These are phyloP conservation scores for Syngnathoides biaculeatus DNA, from an alignment of 2,113 vertebrate species.

Conservation along the genomic window DNA sequence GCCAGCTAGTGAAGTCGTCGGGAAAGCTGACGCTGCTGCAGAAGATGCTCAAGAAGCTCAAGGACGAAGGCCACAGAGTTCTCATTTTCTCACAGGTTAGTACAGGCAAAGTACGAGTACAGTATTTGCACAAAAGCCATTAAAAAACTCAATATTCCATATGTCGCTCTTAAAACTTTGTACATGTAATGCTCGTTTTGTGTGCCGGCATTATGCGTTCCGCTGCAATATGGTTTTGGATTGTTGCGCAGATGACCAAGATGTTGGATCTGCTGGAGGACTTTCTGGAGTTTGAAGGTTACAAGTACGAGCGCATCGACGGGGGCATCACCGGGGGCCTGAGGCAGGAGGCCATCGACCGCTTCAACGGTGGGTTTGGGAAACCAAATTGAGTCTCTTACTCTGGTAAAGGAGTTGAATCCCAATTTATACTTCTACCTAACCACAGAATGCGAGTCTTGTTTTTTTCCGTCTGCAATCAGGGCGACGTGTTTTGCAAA, in stretches of 20 bases:
- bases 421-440: not conserved
- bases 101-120: not conserved
- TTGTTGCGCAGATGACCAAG: slow-evolving; percentile 87
- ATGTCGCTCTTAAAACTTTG: too few species aligned
- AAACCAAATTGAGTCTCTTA: not conserved
- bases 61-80: slow-evolving; percentile 91
- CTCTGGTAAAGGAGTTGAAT: not conserved
- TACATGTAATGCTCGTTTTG: too few species aligned
- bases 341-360: slow-evolving; percentile 94
- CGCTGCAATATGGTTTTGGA: not conserved
- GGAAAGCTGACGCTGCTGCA: slow-evolving; percentile 96
- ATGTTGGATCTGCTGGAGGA: slow-evolving; percentile 97
- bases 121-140: too few species aligned
- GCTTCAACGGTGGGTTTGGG: slow-evolving; percentile 86
- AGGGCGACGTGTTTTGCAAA: not conserved
- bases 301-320: slow-evolving; percentile 94
- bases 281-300: slow-evolving; percentile 93
- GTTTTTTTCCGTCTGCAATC: not conserved
- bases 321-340: slow-evolving; percentile 93
- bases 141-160: too few species aligned
- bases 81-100: slow-evolving; percentile 96
- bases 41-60: slow-evolving; percentile 94
- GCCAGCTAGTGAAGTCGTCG: slow-evolving; percentile 91
- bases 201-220: too few species aligned
- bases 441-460: not conserved